Evolutionary conservation across 2,888 invertebrate species (phyloP).

Genomic region (Perizoma flavofasciatum): DNA sequence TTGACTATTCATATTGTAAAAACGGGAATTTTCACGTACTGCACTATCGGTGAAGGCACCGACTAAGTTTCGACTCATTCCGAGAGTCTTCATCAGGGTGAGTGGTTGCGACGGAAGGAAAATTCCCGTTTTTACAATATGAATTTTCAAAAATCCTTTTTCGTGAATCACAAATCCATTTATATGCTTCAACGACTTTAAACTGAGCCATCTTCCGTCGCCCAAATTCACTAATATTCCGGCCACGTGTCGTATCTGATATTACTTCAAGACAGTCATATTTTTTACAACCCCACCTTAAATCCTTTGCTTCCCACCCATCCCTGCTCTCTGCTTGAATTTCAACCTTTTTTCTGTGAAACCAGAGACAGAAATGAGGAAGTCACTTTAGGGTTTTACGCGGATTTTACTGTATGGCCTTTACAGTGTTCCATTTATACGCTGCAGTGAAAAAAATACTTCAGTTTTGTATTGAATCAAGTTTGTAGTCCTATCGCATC

Average conservation of each 20-base stretch:
- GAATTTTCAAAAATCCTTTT: no score
- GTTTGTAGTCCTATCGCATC: constrained; percentile 32
- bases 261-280: constrained; percentile 53
- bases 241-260: constrained; percentile 45
- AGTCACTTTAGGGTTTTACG: constrained; percentile 22
- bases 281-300: constrained; percentile 50
- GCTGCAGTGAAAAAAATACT: constrained; percentile 42
- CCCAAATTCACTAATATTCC: constrained; percentile 38
- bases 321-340: constrained; percentile 17
- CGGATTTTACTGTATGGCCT: constrained; percentile 49
- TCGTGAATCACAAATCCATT: no score
- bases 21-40: no score
- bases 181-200: no score
- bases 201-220: constrained; percentile 23
- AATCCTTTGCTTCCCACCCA: constrained; percentile 34
- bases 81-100: no score
- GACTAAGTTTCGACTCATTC: no score
- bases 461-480: constrained; percentile 37
- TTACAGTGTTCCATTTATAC: constrained; percentile 48
- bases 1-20: no score
- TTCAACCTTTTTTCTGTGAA: constrained; percentile 23
- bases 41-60: no score
- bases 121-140: no score
- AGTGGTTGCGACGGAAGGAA: no score
- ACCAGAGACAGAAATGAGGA: constrained; percentile 9